Evolutionary conservation across 2,888 invertebrate genomes (phyloP).

Genomic region (Cataglyphis cursor): DNA sequence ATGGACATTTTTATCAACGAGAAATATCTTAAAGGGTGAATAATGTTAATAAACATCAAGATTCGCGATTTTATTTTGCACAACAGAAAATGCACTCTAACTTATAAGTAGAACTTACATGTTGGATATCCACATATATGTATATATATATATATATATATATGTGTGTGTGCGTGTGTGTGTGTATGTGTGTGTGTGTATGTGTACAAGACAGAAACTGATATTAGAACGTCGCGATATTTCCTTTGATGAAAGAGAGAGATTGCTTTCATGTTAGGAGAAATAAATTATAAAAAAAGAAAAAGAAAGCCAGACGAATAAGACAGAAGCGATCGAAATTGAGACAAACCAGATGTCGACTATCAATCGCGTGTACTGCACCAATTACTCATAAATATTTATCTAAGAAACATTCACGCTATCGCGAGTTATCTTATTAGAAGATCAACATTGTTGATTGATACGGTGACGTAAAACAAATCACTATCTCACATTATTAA

Average conservation of each 20-base stretch:
- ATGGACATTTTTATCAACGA: not conserved
- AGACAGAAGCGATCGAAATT: not conserved
- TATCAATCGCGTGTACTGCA: not conserved
- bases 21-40: not conserved
- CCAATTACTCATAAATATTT: conserved; percentile 9
- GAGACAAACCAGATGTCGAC: conserved; percentile 12
- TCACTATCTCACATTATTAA: not conserved
- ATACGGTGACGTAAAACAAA: not conserved
- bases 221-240: not conserved
- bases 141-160: no score
- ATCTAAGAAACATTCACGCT: conserved; percentile 15
- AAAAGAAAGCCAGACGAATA: not conserved
- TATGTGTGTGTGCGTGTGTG: no score
- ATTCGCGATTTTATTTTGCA: not conserved
- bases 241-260: not conserved
- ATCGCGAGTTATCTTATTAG: not conserved
- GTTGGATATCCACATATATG: not conserved
- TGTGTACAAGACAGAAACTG: not conserved
- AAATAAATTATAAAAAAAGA: not conserved
- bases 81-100: not conserved
- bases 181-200: no score
- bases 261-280: not conserved
- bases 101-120: not conserved
- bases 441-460: conserved; percentile 33
- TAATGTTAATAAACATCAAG: not conserved